Evolutionary conservation across 2,888 invertebrate species (phyloP), one percentile per base, ranked within the genome.

Genomic region (Tetramorium bicarinatum): DNA sequence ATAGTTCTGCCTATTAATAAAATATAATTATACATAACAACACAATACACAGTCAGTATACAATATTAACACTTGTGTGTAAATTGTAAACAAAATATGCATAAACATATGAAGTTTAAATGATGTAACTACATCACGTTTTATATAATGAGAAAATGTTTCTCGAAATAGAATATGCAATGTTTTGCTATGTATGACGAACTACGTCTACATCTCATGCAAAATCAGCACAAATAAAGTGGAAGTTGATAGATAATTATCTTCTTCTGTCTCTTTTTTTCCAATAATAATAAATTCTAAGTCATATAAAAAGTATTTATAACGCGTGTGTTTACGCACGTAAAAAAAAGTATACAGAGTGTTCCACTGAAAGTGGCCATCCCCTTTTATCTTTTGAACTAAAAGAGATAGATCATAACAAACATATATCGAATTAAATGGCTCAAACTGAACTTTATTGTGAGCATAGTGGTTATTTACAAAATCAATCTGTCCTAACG

Each of bases 121-220:
- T 77, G 52, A 77, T 66, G 66, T 44, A 66, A 66, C 25, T 47
- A 8, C n/a, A 76, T 76, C n/a, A 49, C 38, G 34, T 21, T 38
- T 1, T 29, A 13, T 76, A 76, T 76, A 49, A 9, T 49, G 25
- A 41, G 34, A 15, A 62, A 56, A 54, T 34, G 64, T 66, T 11
- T 61, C 54, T 34, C 66, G 29, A 66, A 77, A 77, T 77, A 66
- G 54, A 77, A 61, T 54, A 34, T 49, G 18, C 34, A 54, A 77
- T 77, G 15, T 44, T 41, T 38, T 29, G n/a, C 29, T 21, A 11
- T 61, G n/a, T 61, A 21, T 21, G 7, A 47, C 18, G n/a, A 74
- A 49, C 7, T 44, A 13, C 13, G 8, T 47, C 49, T 15, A 59
- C 2, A 21, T 38, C 21, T 52, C 11, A 8, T 66, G 6, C 29